phyloP scores from a whole-genome alignment of 2,797 vertebrate genomes.

The Semaprochilodus insignis region DNA sequence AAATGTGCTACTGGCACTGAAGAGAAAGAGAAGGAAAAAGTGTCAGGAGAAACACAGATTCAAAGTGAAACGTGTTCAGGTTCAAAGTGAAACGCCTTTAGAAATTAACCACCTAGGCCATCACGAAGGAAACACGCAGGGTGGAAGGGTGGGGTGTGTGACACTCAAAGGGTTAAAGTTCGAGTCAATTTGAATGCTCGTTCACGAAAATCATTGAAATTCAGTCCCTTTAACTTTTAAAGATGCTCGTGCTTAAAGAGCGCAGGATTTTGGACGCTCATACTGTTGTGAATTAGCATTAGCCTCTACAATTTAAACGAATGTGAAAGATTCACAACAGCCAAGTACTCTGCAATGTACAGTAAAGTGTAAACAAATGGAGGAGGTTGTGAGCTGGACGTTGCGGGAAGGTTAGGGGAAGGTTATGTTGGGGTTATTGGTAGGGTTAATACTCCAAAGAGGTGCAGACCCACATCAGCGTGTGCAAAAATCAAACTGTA shows the following conservation, averaged over 20 bases:
- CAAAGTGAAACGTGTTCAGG: neutral
- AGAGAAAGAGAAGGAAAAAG: conserved; percentile 11
- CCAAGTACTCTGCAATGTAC: conserved; percentile 73
- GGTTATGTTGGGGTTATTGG: conserved; percentile 88
- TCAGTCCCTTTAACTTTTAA: conserved; percentile 88
- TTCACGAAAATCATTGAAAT: conserved; percentile 48
- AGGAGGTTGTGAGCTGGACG: conserved; percentile 51
- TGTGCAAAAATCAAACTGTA: neutral
- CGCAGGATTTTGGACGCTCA: conserved; percentile 39
- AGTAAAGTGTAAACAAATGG: conserved; percentile 33
- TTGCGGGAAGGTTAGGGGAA: conserved; percentile 81
- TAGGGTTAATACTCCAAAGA: conserved; percentile 80
- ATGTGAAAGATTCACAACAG: conserved; percentile 74
- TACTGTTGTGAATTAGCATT: conserved; percentile 54
- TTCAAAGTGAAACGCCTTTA: neutral
- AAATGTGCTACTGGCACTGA: neutral
- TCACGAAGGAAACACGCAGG: conserved; percentile 63
- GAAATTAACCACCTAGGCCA: conserved; percentile 84
- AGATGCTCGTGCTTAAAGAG: conserved; percentile 67
- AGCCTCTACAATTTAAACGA: conserved; percentile 49
- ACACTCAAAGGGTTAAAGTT: conserved; percentile 88
- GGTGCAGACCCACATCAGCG: conserved; percentile 78
- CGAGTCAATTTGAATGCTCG: conserved; percentile 36
- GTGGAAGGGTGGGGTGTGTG: conserved; percentile 68
- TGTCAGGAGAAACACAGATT: neutral